Conservation (phyloP, 2,797 vertebrate species). For the Chiroxiphia lanceolata region DNA sequence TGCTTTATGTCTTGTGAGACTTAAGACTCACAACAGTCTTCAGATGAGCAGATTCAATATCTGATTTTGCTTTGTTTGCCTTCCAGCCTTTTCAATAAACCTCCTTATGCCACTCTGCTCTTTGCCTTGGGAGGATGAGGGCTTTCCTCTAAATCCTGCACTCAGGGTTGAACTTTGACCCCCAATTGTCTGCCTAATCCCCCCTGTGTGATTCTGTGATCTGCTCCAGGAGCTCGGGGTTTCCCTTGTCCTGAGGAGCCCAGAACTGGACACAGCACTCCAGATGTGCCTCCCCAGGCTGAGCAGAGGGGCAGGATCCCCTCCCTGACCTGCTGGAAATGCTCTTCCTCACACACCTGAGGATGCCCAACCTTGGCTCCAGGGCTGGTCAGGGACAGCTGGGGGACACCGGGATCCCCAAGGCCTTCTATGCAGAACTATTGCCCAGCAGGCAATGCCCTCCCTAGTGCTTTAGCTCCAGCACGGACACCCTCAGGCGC, state of each 20-base stretch:
- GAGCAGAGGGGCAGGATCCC: background rate
- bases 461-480: background rate
- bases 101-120: background rate
- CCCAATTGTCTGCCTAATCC: background rate
- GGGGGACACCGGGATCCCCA: background rate
- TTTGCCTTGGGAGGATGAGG: background rate
- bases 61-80: background rate
- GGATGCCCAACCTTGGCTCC: background rate
- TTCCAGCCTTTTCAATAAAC: background rate
- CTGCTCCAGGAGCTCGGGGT: background rate
- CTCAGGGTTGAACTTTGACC: background rate
- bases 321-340: background rate
- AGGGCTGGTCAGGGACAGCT: background rate
- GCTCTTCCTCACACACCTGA: background rate
- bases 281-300: background rate
- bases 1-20: background rate
- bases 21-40: background rate
- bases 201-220: background rate
- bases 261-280: background rate
- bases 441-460: background rate
- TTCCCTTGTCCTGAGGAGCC: background rate
- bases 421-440: background rate
- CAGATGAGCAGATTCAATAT: rapidly evolving
- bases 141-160: background rate
- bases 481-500: background rate